phyloP scores from a whole-genome alignment of 2,113 vertebrate species.

The Sigmodon hispidus region DNA sequence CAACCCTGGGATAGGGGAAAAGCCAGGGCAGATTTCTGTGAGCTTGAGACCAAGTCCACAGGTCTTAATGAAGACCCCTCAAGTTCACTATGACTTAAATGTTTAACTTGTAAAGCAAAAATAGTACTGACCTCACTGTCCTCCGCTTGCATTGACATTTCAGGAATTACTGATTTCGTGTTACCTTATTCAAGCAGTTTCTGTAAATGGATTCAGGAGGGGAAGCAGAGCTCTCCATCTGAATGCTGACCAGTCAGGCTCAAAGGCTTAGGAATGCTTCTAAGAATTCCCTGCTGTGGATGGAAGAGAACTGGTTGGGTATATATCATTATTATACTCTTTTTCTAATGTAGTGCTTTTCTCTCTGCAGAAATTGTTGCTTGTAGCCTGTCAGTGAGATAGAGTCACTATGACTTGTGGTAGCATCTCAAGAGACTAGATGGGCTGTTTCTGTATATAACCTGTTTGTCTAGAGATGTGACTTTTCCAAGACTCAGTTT shows the following conservation, averaged over 20 bases:
- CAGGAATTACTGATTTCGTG: constrained; percentile 45
- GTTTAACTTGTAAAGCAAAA: not conserved
- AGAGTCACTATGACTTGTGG: not conserved
- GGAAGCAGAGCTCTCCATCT: not conserved
- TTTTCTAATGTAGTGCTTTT: not conserved
- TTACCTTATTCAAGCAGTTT: not conserved
- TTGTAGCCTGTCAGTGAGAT: not conserved
- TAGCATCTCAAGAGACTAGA: not conserved
- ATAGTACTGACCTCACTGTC: not conserved
- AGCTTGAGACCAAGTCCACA: not conserved
- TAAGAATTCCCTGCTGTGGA: not conserved
- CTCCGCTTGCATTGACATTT: constrained; percentile 11
- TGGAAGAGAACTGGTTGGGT: not conserved
- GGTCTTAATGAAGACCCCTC: not conserved
- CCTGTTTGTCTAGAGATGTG: not conserved
- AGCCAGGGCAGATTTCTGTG: not conserved
- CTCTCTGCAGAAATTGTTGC: not conserved
- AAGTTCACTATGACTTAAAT: not conserved
- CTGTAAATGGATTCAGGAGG: not conserved
- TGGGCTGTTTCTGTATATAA: not conserved
- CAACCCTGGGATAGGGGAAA: not conserved
- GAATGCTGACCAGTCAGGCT: not conserved
- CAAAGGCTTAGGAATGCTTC: not conserved
- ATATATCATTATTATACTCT: not conserved
- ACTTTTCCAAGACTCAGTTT: not conserved